Conservation (phyloP, 2,797 vertebrate genomes). For the Thunnus albacares region DNA sequence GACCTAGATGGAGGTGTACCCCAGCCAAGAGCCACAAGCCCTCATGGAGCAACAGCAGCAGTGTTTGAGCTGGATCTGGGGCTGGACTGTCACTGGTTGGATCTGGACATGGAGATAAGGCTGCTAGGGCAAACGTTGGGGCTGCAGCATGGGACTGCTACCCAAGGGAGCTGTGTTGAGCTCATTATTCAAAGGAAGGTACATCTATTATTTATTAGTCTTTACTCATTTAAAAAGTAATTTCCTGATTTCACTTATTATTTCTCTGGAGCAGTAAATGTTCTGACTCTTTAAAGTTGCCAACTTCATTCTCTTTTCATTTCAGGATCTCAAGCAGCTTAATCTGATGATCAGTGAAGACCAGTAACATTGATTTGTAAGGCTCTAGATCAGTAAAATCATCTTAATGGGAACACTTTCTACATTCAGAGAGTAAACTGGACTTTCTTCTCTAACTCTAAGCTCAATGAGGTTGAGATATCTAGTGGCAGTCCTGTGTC, state of each 20-base stretch:
- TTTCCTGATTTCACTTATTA: slow-evolving; percentile 49
- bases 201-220: slow-evolving; percentile 51
- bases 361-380: slow-evolving; percentile 32
- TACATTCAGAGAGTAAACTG: slow-evolving; percentile 23
- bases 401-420: slow-evolving; percentile 18
- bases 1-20: slow-evolving; percentile 66
- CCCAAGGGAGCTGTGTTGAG: slow-evolving; percentile 25
- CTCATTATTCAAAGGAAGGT: slow-evolving; percentile 54
- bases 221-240: slow-evolving; percentile 58
- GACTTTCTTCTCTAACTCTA: slow-evolving; percentile 13
- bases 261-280: slow-evolving; percentile 42
- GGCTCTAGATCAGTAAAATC: slow-evolving; percentile 13
- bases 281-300: slow-evolving; percentile 33
- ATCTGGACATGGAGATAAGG: slow-evolving; percentile 42
- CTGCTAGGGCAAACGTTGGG: slow-evolving; percentile 34
- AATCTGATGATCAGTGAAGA: slow-evolving; percentile 28
- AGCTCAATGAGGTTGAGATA: neutral
- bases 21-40: slow-evolving; percentile 48
- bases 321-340: slow-evolving; percentile 5
- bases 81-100: slow-evolving; percentile 12
- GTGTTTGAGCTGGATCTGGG: slow-evolving; percentile 52
- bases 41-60: slow-evolving; percentile 1
- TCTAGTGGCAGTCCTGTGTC: neutral
- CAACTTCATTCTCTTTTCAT: slow-evolving; percentile 13
- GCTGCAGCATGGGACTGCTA: neutral